Base-by-base conservation (phyloP, 2,797 vertebrate genomes). In the Schizopygopsis malacanthus region DNA sequence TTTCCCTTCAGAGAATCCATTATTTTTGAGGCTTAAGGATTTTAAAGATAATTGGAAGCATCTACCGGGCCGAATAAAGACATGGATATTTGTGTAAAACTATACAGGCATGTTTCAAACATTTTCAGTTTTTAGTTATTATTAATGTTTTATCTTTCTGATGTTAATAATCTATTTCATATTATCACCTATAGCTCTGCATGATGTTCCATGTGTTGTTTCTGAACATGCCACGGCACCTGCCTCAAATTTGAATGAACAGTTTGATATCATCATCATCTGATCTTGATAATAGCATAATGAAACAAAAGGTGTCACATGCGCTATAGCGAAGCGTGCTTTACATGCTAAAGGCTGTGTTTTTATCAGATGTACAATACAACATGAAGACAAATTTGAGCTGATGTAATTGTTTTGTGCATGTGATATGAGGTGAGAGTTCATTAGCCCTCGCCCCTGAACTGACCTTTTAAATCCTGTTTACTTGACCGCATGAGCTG, bases 1-100 rank as follows among this genome's bases (percentile, higher is more conserved):
- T 83, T 79, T 79, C 67, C 41, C 10, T 69, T 88, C 69, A 79
- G 54, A 71, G 54, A 82, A 85, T 85, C 67, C 79, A 65, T 67
- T 78, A 85, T 85, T 85, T 83, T 79, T 43, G 1, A 73, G 76
- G 56, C 37, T 82, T 85, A 83, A 52, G 28, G 45, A 72, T 43
- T 85, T 80, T 15, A 52, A 22, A 70, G 69, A 67, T 75, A 85
- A 82, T 65, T 71, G 47, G 54, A 85, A 77, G 50, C 52, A 70
- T 78, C 63, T 25, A 59, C n/a, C 1, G 12, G 45, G 25, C 28
- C 2, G 5, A n/a, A 79, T 72, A 54, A 73, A 75, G 16, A 45
- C 72, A 83, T 54, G n/a, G 7, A 77, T 63, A 54, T 63, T 65
- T 47, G 9, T 6, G 1, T 2, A 12, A 37, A 33, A 43, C 59